phyloP scores from a whole-genome alignment of 1,140 invertebrate species.

The Cherax quadricarinatus region DNA sequence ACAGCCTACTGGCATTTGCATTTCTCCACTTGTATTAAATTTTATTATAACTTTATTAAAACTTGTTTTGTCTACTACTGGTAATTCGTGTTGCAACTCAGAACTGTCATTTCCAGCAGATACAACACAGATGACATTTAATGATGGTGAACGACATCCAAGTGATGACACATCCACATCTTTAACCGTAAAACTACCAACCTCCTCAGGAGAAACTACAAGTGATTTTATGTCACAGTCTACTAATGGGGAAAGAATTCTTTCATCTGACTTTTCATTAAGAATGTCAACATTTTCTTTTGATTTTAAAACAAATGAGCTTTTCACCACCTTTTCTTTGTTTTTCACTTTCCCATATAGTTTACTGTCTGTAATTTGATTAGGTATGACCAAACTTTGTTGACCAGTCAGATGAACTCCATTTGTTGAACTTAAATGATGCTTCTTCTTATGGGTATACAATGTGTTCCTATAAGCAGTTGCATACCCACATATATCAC shows the following conservation, averaged over 20 bases:
- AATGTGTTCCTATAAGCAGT: slow-evolving; percentile 59
- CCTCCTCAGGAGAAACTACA: no score
- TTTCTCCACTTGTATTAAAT: neutral
- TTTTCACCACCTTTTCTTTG: neutral
- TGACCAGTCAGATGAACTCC: neutral
- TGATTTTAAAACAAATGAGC: neutral
- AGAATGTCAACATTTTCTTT: neutral
- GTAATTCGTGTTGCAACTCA: no score
- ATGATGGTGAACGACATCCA: neutral
- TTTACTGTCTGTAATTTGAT: neutral
- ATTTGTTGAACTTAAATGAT: neutral
- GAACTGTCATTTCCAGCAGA: neutral
- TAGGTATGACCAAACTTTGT: no score
- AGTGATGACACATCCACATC: neutral
- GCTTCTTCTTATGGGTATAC: slow-evolving; percentile 59
- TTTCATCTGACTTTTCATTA: neutral
- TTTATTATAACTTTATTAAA: neutral
- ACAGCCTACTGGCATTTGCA: neutral
- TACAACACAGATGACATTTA: slow-evolving; percentile 31
- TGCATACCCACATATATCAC: slow-evolving; percentile 56
- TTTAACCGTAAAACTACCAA: no score
- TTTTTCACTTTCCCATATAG: neutral
- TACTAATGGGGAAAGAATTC: neutral
- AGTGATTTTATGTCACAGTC: no score
- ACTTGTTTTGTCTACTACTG: neutral